A percentile compares a stretch with the other conserved stretches of the same genome.
phyloP scores from a whole-genome alignment of 2,888 invertebrate species.

The Idaea aversata region DNA sequence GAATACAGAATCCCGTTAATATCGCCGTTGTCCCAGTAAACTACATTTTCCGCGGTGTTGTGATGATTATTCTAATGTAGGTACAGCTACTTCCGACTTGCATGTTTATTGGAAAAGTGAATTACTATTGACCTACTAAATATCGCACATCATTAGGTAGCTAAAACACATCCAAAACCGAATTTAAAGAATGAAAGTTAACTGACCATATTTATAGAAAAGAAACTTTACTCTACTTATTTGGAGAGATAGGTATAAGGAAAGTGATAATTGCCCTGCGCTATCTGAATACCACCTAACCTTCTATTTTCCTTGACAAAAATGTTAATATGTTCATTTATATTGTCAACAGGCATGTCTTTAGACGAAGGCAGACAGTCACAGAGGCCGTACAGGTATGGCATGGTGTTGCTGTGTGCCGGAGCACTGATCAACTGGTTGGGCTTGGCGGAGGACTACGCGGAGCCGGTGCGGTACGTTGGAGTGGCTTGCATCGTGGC shows the following conservation, averaged over 20 bases:
- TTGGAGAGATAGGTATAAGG: neutral
- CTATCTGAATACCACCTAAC: neutral
- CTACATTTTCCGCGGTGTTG: conserved; percentile 53
- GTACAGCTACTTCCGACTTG: conserved; percentile 19
- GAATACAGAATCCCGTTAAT: conserved; percentile 62
- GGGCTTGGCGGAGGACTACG: conserved; percentile 85
- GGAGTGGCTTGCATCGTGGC: conserved; percentile 88
- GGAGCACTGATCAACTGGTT: conserved; percentile 88
- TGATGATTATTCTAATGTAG: conserved; percentile 36
- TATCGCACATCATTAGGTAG: neutral
- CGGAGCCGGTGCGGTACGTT: conserved; percentile 86
- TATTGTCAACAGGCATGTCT: conserved; percentile 78
- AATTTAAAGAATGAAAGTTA: neutral
- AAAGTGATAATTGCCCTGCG: neutral
- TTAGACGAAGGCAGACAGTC: conserved; percentile 84
- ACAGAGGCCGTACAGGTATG: conserved; percentile 86
- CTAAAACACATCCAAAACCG: neutral
- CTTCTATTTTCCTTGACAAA: neutral
- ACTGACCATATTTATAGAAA: neutral
- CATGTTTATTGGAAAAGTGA: conserved; percentile 28
- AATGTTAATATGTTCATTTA: neutral
- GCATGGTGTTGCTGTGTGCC: conserved; percentile 85
- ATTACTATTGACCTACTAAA: conserved; percentile 8
- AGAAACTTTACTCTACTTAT: neutral
- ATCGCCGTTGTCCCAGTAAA: conserved; percentile 57